These are phyloP conservation scores for Oligia latruncula DNA, from an alignment of 2,888 invertebrate species.

Conservation along the genomic window DNA sequence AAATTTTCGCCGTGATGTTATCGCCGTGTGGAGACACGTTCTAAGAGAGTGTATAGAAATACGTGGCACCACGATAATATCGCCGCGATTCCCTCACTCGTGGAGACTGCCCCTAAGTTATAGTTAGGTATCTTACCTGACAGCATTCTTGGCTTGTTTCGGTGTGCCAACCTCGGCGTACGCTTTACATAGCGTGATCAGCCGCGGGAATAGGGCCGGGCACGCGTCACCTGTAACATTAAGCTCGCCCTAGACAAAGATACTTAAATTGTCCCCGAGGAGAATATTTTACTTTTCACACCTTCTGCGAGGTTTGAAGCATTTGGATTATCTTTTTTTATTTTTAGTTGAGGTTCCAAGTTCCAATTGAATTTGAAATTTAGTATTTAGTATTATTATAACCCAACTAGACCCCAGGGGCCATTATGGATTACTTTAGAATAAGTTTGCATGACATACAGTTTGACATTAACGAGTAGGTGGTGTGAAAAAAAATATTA, in stretches of 20 bases:
- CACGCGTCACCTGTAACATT: slow-evolving; percentile 92
- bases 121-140: slow-evolving; percentile 85
- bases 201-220: slow-evolving; percentile 93
- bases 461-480: too few species aligned
- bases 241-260: neutral
- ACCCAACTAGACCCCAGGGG: neutral
- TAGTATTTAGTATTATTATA: neutral
- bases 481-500: neutral
- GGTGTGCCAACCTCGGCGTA: slow-evolving; percentile 97
- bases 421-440: neutral
- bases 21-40: too few species aligned
- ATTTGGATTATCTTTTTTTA: neutral
- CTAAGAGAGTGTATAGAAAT: too few species aligned
- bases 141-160: slow-evolving; percentile 99
- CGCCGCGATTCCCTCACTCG: too few species aligned
- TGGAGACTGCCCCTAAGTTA: neutral
- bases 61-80: too few species aligned
- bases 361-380: neutral
- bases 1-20: too few species aligned
- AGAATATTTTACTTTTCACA: neutral
- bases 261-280: too few species aligned
- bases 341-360: neutral
- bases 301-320: neutral
- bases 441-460: neutral
- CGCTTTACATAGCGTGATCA: slow-evolving; percentile 96